These are phyloP conservation scores for Cephalopachus bancanus DNA, from an alignment of 2,797 vertebrate genomes.

Conservation along the genomic window DNA sequence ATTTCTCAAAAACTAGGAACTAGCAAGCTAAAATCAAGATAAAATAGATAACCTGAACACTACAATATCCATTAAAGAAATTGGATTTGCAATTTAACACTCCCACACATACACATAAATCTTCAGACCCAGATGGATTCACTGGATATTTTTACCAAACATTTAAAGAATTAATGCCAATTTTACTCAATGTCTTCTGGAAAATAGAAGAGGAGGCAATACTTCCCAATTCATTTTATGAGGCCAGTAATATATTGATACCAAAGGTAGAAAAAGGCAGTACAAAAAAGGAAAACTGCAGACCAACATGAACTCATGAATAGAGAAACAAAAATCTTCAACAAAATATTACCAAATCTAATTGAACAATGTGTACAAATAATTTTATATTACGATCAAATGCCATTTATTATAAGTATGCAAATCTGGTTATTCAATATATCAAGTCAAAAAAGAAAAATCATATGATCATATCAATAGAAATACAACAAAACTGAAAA, in stretches of 20 bases:
- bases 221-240: neutral
- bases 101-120: neutral
- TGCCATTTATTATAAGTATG: slow-evolving; percentile 22
- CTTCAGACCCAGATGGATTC: neutral
- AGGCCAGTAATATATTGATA: neutral
- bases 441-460: slow-evolving; percentile 46
- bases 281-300: neutral
- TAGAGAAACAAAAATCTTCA: slow-evolving; percentile 44
- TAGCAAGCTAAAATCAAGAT: slow-evolving; percentile 1
- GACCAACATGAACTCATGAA: neutral
- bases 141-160: slow-evolving; percentile 27
- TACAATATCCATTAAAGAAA: neutral
- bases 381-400: slow-evolving; percentile 11
- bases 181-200: slow-evolving; percentile 6
- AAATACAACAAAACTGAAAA: slow-evolving; percentile 37
- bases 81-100: slow-evolving; percentile 8
- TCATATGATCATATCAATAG: neutral
- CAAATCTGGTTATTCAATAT: slow-evolving; percentile 21
- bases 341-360: slow-evolving; percentile 44
- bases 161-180: slow-evolving; percentile 41
- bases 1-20: slow-evolving; percentile 46
- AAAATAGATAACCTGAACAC: neutral
- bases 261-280: neutral
- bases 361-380: neutral
- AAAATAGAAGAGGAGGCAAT: slow-evolving; percentile 1